Evolutionary conservation across 2,888 invertebrate genomes (phyloP), one percentile per base, ranked within the genome.

Genomic region (Polyommatus icarus): DNA sequence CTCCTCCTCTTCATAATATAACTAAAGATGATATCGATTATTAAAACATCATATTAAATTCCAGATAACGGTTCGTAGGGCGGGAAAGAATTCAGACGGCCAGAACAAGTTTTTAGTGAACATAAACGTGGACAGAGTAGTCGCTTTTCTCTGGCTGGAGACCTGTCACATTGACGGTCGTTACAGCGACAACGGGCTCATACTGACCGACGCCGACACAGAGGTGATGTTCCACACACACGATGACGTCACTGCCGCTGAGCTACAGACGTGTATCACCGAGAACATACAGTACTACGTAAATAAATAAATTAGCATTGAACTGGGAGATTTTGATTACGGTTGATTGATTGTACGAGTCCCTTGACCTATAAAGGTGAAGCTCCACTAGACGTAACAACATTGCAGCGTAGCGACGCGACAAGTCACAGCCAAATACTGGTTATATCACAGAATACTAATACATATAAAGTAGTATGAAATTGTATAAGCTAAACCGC

Each of bases 101-200:
- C 76, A 75, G 20, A 78, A 77, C 29, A 77, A 71, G 82, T 90
- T 86, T 82, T 78, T 81, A 1, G 83, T 94, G 12, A 84, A 86
- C 50, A 84, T 93, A 10, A 82, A 81, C 72, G 87, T 95, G 0
- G 91, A 95, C 80, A 90, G 92, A 1, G 90, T 96, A 57, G 95
- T 96, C 0, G 89, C 96, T 8, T 97, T 97, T 87, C 95, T 97
- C 0, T 97, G 96, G 96, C 87, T 97, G 32, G 96, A 96, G 80
- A 87, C 95, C 0, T 88, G 87, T 3, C 85, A 87, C 4, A 85
- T 92, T 67, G 86, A 84, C 15, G 98, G 98, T 1, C 91, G 89
- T 79, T 98, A 98, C 87, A 96, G 96, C 0, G 96, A 97, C 82
- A 98, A 98, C 88, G 98, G 98, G 0, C 96, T 98, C 50, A 91